Base-by-base conservation (phyloP, 35 echinoderm and acorn worm species). In the Stichopus chloronotus region DNA sequence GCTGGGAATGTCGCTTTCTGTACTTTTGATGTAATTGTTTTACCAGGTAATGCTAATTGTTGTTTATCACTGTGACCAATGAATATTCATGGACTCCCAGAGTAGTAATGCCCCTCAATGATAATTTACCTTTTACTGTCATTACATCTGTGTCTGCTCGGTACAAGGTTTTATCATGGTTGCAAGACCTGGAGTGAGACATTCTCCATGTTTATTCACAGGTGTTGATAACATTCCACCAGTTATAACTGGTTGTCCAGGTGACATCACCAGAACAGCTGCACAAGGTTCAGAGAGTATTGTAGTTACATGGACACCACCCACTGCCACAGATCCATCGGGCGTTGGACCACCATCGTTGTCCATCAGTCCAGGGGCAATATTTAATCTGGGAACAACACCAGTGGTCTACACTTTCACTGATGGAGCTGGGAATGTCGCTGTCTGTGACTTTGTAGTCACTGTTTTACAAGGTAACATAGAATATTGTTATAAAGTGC, bases 301-400 rank as follows among this genome's bases (percentile, higher is more conserved):
- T 58, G 65, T 52, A 13, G 88, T 91, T 9, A 91, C 25, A 22
- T 91, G 88, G 88, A 57, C 52, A 78, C 7, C 68, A 78, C 86
- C 86, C 19, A 88, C 63, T 25, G 86, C 86, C 86, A 88, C 86
- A 52, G 86, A 88, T 88, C 57, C 63, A 5, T 61, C 57, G 23
- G 86, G 86, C 0, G 57, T 88, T 5, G 52, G n/a, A 9, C 10
- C 84, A 19, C 56, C 55, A 24, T 81, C 5, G 16, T 20, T 87
- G 5, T 58, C 12, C 56, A 87, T 20, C 5, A 52, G 43, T 19
- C 84, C 84, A 6, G 84, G 84, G 6, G 11, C 84, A 4, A 59
- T 5, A 5, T 87, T 87, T 25, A 19, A 17, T 59, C 2, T 87
- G 8, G 84, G 84, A 56, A 57, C 43, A 22, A 58, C 14, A 17